Conservation (phyloP, 2,888 invertebrate species). For the Chesias legatella region DNA sequence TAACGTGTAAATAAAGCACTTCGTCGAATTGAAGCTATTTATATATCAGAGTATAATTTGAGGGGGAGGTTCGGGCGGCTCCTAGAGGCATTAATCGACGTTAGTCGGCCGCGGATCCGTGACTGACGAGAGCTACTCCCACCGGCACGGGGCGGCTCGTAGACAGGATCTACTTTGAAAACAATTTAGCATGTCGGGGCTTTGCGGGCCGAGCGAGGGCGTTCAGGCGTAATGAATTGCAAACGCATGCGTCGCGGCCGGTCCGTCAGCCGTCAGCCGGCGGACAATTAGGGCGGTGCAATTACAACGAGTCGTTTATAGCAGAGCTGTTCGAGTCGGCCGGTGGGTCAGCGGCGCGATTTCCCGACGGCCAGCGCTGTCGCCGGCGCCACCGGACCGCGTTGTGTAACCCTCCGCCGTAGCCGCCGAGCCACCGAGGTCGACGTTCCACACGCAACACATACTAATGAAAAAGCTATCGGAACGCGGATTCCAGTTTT, state of each 20-base stretch:
- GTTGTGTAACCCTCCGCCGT: conserved; percentile 70
- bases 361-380: conserved; percentile 52
- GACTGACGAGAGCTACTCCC: conserved; percentile 53
- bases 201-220: conserved; percentile 27
- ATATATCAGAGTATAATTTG: conserved; percentile 33
- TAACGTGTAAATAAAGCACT: conserved; percentile 38
- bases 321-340: conserved; percentile 49
- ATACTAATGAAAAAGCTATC: conserved; percentile 40
- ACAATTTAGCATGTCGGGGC: conserved; percentile 64
- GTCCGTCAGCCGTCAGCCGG: conserved; percentile 54
- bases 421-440: conserved; percentile 61
- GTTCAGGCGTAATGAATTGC: conserved; percentile 61
- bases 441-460: conserved; percentile 64
- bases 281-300: conserved; percentile 73
- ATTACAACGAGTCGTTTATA: conserved; percentile 61
- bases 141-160: conserved; percentile 40
- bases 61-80: conserved; percentile 31
- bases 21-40: conserved; percentile 23
- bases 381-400: conserved; percentile 61
- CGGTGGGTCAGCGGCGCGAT: conserved; percentile 74
- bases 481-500: conserved; percentile 34
- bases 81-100: conserved; percentile 49
- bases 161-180: conserved; percentile 69
- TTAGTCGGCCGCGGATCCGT: conserved; percentile 55
- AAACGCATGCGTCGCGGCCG: conserved; percentile 54